Base-by-base conservation (phyloP, 2,113 vertebrate genomes). In the Gymnarchus niloticus region DNA sequence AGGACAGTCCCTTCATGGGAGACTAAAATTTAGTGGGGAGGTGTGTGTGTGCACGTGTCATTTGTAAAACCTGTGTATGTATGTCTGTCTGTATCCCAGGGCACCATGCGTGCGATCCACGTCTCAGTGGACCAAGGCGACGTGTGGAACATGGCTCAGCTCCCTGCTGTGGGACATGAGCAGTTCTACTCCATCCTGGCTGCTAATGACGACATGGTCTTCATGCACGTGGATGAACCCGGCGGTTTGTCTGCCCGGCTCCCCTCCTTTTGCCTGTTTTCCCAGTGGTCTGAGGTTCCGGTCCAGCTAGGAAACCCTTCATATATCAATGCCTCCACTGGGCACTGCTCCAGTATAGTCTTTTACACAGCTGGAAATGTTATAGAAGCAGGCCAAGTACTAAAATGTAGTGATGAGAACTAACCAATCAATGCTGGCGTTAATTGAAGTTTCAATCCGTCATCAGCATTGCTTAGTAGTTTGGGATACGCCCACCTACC, bases 161-260 rank as follows among this genome's bases (percentile, higher is more conserved):
- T 99, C 41, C 97, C 97, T 4, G 93, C 96, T 2, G 97, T 98
- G 1, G 95, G 95, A 0, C 95, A 97, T n/a, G 96, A 98, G 65
- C 97, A 99, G 83, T 99, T 99, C 86, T 99, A 98, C 87, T 99
- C 97, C 54, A 98, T 99, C 88, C 90, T 99, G 89, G 95, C 96
- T 10, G 96, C 97, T 0, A 96, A 95, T 5, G 94, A 97, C 0
- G 96, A 98, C 84, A 95, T 98, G 96, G 96, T 99, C 3, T 98
- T 98, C 92, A 98, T 98, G 96, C 97, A 98, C 9, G 97, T 99
- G 0, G 97, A 98, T 9, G 97, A 97, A 28, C 95, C 95, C 0
- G 97, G 96, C 48, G 97, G 97, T 98, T 57, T 91, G 95, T 84
- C 25, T 52, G 25, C 52, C 21, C 6, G 0, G 7, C 7, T 9